Conservation (phyloP, 2,797 vertebrate genomes). For the Fratercula arctica region DNA sequence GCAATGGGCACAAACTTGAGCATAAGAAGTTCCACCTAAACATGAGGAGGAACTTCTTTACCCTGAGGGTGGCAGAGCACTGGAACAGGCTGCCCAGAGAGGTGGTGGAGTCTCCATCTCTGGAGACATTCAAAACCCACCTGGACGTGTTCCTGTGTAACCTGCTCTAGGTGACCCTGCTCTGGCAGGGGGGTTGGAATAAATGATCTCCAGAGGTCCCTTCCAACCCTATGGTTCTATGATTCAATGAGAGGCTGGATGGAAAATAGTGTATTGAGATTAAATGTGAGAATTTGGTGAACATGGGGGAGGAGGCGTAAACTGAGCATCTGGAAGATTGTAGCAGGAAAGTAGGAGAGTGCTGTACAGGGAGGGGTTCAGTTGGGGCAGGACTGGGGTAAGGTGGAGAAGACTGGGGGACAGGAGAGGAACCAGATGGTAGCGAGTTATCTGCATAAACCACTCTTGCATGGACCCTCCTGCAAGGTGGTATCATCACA, state of each 20-base stretch:
- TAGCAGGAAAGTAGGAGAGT: background rate
- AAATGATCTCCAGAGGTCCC: too few relatives aligned
- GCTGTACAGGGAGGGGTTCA: background rate
- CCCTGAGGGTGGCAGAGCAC: too few relatives aligned
- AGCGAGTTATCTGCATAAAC: background rate
- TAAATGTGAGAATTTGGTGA: background rate
- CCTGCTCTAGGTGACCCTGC: too few relatives aligned
- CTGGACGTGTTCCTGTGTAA: too few relatives aligned
- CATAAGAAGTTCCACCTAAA: too few relatives aligned
- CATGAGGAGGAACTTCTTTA: too few relatives aligned
- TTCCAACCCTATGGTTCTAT: too few relatives aligned
- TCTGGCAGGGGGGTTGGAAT: too few relatives aligned
- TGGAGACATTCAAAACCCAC: too few relatives aligned
- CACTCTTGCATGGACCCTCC: accelerated
- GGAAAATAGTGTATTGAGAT: background rate
- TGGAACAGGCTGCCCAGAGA: too few relatives aligned
- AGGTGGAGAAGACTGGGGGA: background rate
- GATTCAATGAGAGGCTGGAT: background rate
- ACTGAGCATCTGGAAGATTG: accelerated
- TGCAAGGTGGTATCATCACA: background rate
- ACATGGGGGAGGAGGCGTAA: background rate
- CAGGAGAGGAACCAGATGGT: background rate
- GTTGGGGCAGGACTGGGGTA: background rate
- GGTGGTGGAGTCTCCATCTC: too few relatives aligned
- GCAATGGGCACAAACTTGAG: too few relatives aligned